Conservation (phyloP, 2,113 vertebrate species). For the Alligator mississippiensis region DNA sequence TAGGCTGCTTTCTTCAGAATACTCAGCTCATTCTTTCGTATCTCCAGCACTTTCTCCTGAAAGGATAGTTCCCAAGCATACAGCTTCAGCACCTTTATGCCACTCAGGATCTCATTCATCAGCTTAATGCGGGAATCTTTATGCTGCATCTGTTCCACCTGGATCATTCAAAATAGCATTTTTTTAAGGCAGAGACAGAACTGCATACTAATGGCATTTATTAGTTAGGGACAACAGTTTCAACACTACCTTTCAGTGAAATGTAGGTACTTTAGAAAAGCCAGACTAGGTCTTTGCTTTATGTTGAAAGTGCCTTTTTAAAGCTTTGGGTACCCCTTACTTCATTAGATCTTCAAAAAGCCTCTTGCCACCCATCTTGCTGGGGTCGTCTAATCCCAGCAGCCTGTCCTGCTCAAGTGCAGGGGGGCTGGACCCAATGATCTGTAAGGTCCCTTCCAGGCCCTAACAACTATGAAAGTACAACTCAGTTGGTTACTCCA, state of each 20-base stretch:
- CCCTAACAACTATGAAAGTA: background rate
- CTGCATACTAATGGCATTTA: background rate
- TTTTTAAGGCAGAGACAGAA: background rate
- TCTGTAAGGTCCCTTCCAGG: no score
- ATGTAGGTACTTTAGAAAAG: background rate
- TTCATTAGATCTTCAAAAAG: background rate
- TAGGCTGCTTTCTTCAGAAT: slow-evolving; percentile 86
- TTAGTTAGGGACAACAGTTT: background rate
- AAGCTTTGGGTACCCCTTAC: background rate
- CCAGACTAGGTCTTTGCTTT: background rate
- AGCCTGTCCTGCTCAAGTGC: no score
- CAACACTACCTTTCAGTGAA: background rate
- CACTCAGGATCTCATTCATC: slow-evolving; percentile 95
- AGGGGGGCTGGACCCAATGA: no score
- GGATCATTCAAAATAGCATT: background rate
- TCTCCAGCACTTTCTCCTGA: slow-evolving; percentile 84
- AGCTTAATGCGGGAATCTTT: slow-evolving; percentile 94
- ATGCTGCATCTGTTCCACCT: slow-evolving; percentile 93
- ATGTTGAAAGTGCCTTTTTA: background rate
- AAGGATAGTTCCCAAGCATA: slow-evolving; percentile 97
- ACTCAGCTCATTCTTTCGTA: slow-evolving; percentile 87
- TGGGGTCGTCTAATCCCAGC: no score
- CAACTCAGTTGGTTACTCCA: background rate
- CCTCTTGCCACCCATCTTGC: no score
- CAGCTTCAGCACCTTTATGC: slow-evolving; percentile 96